Conservation (phyloP, 2,113 vertebrate species). For the Neofelis nebulosa region DNA sequence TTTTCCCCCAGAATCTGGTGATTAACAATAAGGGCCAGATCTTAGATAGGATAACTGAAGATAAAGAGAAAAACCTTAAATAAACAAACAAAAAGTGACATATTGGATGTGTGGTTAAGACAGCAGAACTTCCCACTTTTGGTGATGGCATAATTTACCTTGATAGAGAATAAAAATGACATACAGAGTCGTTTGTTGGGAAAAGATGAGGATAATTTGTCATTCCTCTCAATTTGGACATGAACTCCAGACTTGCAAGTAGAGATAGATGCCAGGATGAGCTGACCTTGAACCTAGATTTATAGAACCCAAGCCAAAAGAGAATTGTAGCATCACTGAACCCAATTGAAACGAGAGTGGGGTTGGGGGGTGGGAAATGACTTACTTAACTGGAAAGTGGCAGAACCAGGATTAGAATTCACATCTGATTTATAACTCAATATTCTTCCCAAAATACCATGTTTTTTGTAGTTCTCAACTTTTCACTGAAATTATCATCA, state of each 20-base stretch:
- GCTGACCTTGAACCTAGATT: background rate
- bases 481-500: background rate
- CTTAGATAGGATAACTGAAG: background rate
- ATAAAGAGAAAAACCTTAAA: background rate
- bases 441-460: background rate
- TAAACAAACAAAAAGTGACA: background rate
- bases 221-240: background rate
- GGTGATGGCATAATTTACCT: background rate
- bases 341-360: background rate
- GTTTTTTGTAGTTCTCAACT: background rate
- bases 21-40: background rate
- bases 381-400: background rate
- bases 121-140: background rate
- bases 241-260: background rate
- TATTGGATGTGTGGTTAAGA: background rate
- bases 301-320: background rate
- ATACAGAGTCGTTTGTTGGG: background rate
- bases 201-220: background rate
- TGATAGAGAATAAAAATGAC: background rate
- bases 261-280: background rate
- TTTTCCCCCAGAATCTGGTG: background rate
- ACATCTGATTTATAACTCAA: background rate
- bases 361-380: background rate
- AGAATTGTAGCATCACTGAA: constrained; percentile 31
- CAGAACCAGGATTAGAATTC: background rate